Evolutionary conservation across 2,888 invertebrate genomes (phyloP).

Genomic region (Lithophane semibrunnea): DNA sequence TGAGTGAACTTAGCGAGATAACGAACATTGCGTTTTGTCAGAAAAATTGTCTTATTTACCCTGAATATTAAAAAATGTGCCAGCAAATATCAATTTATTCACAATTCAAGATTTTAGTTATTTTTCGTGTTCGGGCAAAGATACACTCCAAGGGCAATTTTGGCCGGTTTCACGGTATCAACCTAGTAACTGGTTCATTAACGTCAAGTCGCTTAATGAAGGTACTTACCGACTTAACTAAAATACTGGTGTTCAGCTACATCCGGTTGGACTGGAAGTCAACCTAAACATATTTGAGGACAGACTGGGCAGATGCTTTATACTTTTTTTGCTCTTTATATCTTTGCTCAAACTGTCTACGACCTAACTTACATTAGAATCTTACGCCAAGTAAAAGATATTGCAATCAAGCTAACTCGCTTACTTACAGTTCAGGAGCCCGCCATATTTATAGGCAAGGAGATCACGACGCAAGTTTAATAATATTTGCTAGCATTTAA

Average conservation of each 20-base stretch:
- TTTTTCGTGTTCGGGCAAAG: no score
- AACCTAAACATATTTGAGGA: not conserved
- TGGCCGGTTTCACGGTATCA: no score
- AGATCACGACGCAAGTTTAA: constrained; percentile 41
- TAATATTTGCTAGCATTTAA: constrained; percentile 37
- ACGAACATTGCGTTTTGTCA: no score
- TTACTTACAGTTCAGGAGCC: constrained; percentile 16
- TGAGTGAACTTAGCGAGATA: no score
- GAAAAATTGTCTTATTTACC: no score
- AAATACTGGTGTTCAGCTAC: not conserved
- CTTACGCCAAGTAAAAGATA: constrained; percentile 16
- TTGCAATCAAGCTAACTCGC: constrained; percentile 39
- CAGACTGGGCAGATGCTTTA: not conserved
- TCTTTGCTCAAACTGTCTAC: not conserved
- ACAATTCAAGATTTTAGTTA: no score
- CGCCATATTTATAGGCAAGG: constrained; percentile 34
- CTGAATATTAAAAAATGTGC: no score
- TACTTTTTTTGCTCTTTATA: no score
- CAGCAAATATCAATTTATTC: no score
- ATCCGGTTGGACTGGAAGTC: not conserved
- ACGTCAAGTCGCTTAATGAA: no score
- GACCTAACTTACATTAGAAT: not conserved
- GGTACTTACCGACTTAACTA: not conserved
- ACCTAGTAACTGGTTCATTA: no score
- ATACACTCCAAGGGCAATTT: no score